Evolutionary conservation across 1,140 invertebrate genomes (phyloP).

Genomic region (Bombus huntii): DNA sequence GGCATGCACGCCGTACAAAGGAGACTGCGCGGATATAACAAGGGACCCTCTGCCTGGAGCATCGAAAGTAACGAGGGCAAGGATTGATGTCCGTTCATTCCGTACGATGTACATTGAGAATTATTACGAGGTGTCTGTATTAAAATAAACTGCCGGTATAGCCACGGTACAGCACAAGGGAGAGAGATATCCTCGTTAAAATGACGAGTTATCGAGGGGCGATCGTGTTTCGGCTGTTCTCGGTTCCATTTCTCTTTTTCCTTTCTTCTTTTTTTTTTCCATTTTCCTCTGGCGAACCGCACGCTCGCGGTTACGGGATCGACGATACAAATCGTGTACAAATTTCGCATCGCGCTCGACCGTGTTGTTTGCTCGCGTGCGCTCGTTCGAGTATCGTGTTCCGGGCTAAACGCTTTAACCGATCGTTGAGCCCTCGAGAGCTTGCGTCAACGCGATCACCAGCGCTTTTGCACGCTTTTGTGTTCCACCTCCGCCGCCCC

Average conservation of each 20-base stretch:
- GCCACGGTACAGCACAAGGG: neutral
- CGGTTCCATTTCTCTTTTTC: neutral
- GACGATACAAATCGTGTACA: slow-evolving; percentile 36
- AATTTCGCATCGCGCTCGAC: slow-evolving; percentile 20
- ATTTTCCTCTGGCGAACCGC: neutral
- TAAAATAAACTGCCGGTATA: slow-evolving; percentile 54
- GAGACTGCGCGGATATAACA: slow-evolving; percentile 55
- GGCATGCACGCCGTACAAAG: slow-evolving; percentile 51
- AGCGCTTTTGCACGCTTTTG: neutral
- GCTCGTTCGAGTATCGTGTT: slow-evolving; percentile 20
- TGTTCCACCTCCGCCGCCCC: neutral
- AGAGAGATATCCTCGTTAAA: slow-evolving; percentile 55
- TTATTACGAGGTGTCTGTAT: slow-evolving; percentile 62
- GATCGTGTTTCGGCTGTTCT: slow-evolving; percentile 48
- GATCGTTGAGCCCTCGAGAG: neutral
- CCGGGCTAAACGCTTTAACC: slow-evolving; percentile 25
- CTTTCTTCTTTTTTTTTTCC: neutral
- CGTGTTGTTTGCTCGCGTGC: neutral
- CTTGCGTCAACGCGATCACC: neutral
- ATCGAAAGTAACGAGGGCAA: slow-evolving; percentile 63
- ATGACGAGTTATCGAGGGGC: slow-evolving; percentile 57
- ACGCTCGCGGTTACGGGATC: slow-evolving; percentile 20
- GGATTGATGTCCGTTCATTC: slow-evolving; percentile 60
- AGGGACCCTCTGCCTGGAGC: slow-evolving; percentile 57
- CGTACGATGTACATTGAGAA: slow-evolving; percentile 45